Percentiles rank a stretch among this genome's conserved stretches.
These are phyloP conservation scores for Ceyx cyanopectus DNA, from an alignment of 2,113 vertebrate genomes.

Conservation along the genomic window DNA sequence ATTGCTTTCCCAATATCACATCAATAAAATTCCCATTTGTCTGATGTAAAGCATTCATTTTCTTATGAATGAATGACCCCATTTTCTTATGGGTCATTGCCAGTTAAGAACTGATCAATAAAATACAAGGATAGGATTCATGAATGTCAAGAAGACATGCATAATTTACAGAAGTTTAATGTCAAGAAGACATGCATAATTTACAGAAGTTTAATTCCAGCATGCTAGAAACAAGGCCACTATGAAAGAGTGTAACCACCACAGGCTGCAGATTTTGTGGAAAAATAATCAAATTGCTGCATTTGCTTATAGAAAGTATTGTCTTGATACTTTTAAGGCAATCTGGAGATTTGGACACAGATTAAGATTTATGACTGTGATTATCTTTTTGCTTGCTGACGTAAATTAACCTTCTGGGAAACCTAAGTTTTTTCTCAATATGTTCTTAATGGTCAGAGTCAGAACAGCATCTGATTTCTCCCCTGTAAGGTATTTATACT, in stretches of 20 bases:
- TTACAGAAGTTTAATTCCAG: neutral
- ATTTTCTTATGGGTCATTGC: neutral
- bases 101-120: slow-evolving; percentile 12
- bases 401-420: slow-evolving; percentile 82
- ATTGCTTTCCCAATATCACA: neutral
- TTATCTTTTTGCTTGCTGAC: slow-evolving; percentile 78
- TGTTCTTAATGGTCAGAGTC: slow-evolving; percentile 75
- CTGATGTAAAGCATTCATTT: slow-evolving; percentile 21
- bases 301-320: slow-evolving; percentile 10
- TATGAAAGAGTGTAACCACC: neutral
- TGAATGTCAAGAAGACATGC: neutral
- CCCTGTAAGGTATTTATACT: slow-evolving; percentile 55
- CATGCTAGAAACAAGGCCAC: neutral
- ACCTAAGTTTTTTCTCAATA: slow-evolving; percentile 77
- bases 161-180: slow-evolving; percentile 4
- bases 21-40: slow-evolving; percentile 46
- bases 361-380: slow-evolving; percentile 72
- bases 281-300: neutral
- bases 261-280: neutral
- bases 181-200: neutral
- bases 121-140: neutral
- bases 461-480: slow-evolving; percentile 69
- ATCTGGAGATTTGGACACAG: neutral
- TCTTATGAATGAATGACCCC: neutral
- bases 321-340: slow-evolving; percentile 6